phyloP scores from a whole-genome alignment of 1,140 invertebrate genomes.

The Aphelenchoides fujianensis region DNA sequence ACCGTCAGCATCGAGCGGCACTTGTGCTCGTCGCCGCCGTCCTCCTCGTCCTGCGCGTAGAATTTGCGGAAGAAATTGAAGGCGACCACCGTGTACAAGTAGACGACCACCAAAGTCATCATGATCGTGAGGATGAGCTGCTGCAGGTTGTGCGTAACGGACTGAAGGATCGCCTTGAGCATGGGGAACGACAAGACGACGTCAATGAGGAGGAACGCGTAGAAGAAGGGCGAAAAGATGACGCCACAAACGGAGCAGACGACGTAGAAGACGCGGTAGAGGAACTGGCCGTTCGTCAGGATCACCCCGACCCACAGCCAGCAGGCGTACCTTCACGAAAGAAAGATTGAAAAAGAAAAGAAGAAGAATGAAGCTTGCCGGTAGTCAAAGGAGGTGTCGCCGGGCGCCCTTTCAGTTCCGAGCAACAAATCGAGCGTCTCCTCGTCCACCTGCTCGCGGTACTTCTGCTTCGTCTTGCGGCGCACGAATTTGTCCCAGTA shows the following conservation, averaged over 20 bases:
- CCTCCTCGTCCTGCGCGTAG: conserved; percentile 93
- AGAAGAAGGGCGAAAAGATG: conserved; percentile 98
- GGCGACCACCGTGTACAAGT: conserved; percentile 98
- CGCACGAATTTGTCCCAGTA: conserved; percentile 99
- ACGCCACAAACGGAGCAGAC: conserved; percentile 93
- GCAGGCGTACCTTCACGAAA: conserved; percentile 67
- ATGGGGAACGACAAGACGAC: conserved; percentile 97
- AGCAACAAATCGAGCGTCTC: conserved; percentile 53
- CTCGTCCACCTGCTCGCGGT: conserved; percentile 61
- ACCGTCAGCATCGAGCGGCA: conserved; percentile 98
- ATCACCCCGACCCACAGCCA: conserved; percentile 61
- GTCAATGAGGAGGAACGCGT: conserved; percentile 90
- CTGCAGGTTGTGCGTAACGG: conserved; percentile 98
- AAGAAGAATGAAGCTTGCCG: conserved; percentile 38
- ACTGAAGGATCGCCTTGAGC: conserved; percentile 93
- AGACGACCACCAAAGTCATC: conserved; percentile 94
- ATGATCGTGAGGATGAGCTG: conserved; percentile 94
- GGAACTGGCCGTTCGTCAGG: conserved; percentile 69
- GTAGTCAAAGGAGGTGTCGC: conserved; percentile 60
- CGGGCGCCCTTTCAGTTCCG: conserved; percentile 53
- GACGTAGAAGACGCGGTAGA: conserved; percentile 96
- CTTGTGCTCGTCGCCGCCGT: conserved; percentile 84
- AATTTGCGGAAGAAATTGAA: conserved; percentile 99
- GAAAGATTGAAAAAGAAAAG: conserved; percentile 20
- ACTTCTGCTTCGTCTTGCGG: conserved; percentile 74